Evolutionary conservation across 2,888 invertebrate genomes (phyloP), one percentile per base, ranked within the genome.

Genomic region (Bhutanitis thaidina): DNA sequence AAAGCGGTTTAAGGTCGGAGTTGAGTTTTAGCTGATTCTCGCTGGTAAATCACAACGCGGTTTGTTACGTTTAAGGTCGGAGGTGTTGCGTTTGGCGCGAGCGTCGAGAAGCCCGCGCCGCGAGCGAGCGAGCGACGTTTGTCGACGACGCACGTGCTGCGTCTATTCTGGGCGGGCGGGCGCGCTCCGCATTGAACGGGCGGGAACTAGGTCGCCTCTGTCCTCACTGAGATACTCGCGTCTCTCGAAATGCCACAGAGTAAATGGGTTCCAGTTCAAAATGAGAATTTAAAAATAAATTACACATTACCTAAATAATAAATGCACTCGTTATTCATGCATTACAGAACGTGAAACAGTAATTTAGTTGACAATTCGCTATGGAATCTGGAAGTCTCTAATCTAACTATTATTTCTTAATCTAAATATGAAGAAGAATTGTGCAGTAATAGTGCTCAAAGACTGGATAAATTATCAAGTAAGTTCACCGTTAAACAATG

Each of bases 91-190:
- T 51, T 51, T 16, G 50, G 39, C 50, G 50, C 44, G 50, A 38
- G 65, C 56, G 64, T 53, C 57, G 45, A 48, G 59, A 35, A 55
- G 53, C 57, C 55, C 54, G 58, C 57, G 62, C 58, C 56, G 55
- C 46, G 55, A 56, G 61, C 60, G 58, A 54, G 61, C 52, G 56
- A 40, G 49, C 87, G 85, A 81, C 77, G 75, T 80, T 67, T 82
- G 77, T 73, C 74, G 63, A 63, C 69, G 81, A 80, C 87, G 84
- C 88, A 87, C 88, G 86, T 88, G 89, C 86, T 85, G 78, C 82
- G 81, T 87, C 88, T 89, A 89, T 89, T 88, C 84, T 80, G 82
- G 85, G 73, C 70, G 71, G 73, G 71, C 74, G 78, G 74, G 63
- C 65, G 57, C 34, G 64, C 61, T 54, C 56, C 57, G 60, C 80